Percentiles rank a stretch among this genome's conserved stretches.
phyloP scores from a whole-genome alignment of 2,113 vertebrate species.

The Platichthys stellatus region DNA sequence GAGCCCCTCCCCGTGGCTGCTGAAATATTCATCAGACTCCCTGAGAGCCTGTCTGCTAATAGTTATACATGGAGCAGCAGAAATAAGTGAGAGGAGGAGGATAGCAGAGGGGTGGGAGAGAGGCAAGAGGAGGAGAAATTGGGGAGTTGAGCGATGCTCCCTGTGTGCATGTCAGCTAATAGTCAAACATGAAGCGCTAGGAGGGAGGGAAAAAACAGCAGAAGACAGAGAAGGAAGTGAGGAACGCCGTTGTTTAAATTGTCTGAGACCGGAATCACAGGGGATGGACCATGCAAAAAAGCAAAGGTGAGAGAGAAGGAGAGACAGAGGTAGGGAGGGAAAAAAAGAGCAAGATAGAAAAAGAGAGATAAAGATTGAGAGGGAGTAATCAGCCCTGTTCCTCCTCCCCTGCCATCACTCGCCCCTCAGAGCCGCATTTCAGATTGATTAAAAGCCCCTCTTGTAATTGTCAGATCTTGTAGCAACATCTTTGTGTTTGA shows the following conservation, averaged over 20 bases:
- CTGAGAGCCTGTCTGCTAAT: constrained; percentile 81
- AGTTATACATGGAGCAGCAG: constrained; percentile 80
- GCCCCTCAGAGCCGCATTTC: constrained; percentile 63
- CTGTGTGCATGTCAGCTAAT: constrained; percentile 91
- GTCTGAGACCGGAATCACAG: constrained; percentile 48
- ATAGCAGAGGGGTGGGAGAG: constrained; percentile 61
- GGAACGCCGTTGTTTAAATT: constrained; percentile 74
- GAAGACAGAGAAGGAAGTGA: constrained; percentile 57
- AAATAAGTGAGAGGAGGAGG: constrained; percentile 68
- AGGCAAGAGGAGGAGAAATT: constrained; percentile 84
- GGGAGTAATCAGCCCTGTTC: constrained; percentile 68
- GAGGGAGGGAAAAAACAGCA: constrained; percentile 59
- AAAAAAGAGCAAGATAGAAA: constrained; percentile 37
- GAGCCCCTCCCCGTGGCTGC: constrained; percentile 81
- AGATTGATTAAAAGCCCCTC: constrained; percentile 81
- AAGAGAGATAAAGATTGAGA: constrained; percentile 70
- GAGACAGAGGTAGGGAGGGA: constrained; percentile 26
- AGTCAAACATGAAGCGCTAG: constrained; percentile 84
- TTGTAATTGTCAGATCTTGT: constrained; percentile 80
- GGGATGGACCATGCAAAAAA: constrained; percentile 52
- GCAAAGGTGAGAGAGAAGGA: constrained; percentile 39
- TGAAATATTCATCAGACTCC: constrained; percentile 96
- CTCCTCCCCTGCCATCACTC: constrained; percentile 70
- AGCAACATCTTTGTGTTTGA: constrained; percentile 61
- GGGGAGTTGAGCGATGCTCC: constrained; percentile 82